phyloP scores from a whole-genome alignment of 2,888 invertebrate species.

The Noctua fimbriata region DNA sequence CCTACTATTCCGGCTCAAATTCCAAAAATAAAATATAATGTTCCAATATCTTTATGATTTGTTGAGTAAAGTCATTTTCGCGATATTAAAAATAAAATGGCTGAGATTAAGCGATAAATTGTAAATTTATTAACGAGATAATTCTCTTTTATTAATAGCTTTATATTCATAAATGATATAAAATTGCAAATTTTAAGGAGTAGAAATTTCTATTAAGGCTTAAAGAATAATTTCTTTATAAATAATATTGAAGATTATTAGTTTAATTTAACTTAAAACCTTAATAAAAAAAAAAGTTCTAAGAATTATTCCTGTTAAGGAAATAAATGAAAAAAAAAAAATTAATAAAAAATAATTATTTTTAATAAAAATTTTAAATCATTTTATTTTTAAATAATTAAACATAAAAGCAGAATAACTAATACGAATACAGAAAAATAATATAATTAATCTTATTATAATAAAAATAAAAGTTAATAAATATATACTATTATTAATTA shows the following conservation, averaged over 20 bases:
- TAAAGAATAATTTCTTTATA: conserved; percentile 89
- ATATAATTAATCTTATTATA: conserved; percentile 88
- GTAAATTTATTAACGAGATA: conserved; percentile 91
- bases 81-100: conserved; percentile 88
- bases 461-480: conserved; percentile 86
- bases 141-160: conserved; percentile 88
- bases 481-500: conserved; percentile 84
- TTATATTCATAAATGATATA: conserved; percentile 90
- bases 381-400: conserved; percentile 87
- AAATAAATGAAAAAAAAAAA: conserved; percentile 77
- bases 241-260: conserved; percentile 92
- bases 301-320: conserved; percentile 77
- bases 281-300: conserved; percentile 84
- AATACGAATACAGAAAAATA: conserved; percentile 90
- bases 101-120: conserved; percentile 91
- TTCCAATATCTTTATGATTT: conserved; percentile 95
- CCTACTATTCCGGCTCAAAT: conserved; percentile 93
- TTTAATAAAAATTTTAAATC: conserved; percentile 81
- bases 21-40: conserved; percentile 92
- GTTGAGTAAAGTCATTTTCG: conserved; percentile 93
- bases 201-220: conserved; percentile 87
- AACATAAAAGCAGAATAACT: conserved; percentile 86
- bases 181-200: conserved; percentile 91
- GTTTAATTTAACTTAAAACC: conserved; percentile 91
- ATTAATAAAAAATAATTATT: conserved; percentile 76